These are phyloP conservation scores for Lethrus apterus DNA, from an alignment of 1,140 invertebrate species.

Conservation along the genomic window DNA sequence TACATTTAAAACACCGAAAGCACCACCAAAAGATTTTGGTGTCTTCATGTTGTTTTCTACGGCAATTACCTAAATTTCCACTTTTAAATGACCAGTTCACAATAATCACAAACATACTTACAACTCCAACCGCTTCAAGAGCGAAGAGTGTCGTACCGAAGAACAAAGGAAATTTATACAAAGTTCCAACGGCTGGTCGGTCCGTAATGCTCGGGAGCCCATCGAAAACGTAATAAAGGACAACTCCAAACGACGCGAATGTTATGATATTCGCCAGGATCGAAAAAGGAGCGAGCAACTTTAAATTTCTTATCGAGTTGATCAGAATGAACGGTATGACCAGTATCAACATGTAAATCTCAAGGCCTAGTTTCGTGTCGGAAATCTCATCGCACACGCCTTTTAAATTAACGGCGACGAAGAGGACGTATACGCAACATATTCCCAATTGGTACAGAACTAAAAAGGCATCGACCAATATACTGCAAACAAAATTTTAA, in stretches of 20 bases:
- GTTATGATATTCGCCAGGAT: slow-evolving; percentile 63
- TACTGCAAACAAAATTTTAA: slow-evolving; percentile 37
- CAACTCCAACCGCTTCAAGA: slow-evolving; percentile 79
- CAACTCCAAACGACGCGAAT: slow-evolving; percentile 55
- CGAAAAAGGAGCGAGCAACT: slow-evolving; percentile 67
- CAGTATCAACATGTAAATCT: slow-evolving; percentile 51
- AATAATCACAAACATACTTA: slow-evolving; percentile 42
- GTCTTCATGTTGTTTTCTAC: slow-evolving; percentile 81
- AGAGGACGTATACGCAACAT: slow-evolving; percentile 83
- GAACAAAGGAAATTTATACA: slow-evolving; percentile 59
- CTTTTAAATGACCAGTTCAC: slow-evolving; percentile 7
- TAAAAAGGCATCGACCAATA: slow-evolving; percentile 60
- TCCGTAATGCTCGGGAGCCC: slow-evolving; percentile 52
- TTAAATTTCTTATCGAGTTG: slow-evolving; percentile 64
- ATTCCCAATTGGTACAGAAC: slow-evolving; percentile 80
- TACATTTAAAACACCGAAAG: slow-evolving; percentile 68
- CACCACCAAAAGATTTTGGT: slow-evolving; percentile 61
- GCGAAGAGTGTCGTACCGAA: slow-evolving; percentile 84
- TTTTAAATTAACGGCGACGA: slow-evolving; percentile 68
- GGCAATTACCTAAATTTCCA: slow-evolving; percentile 60
- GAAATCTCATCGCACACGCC: slow-evolving; percentile 43
- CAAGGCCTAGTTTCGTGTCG: slow-evolving; percentile 21
- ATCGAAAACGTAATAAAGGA: slow-evolving; percentile 62
- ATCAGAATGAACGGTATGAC: slow-evolving; percentile 61
- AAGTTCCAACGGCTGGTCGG: slow-evolving; percentile 44